Evolutionary conservation across 1,140 invertebrate species (phyloP).

Genomic region (Solenopsis fugax): DNA sequence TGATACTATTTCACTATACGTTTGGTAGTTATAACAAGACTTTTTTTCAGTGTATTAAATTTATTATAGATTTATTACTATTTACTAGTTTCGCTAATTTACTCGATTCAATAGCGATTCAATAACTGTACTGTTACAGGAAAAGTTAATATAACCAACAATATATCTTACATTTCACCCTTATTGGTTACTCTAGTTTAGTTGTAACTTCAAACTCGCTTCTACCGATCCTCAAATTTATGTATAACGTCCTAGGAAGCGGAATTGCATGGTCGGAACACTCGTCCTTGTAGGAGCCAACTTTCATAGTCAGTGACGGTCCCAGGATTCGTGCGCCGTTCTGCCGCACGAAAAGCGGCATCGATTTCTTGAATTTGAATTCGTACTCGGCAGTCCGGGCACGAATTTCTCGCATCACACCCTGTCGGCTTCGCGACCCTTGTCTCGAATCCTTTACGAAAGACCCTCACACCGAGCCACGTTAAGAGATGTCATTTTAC

Average conservation of each 20-base stretch:
- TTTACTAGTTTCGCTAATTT: background rate
- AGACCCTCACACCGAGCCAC: background rate
- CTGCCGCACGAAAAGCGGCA: conserved; percentile 34
- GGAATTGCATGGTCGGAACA: conserved; percentile 34
- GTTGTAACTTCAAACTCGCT: conserved; percentile 10
- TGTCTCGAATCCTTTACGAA: conserved; percentile 54
- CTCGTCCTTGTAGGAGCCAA: background rate
- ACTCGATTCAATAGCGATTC: background rate
- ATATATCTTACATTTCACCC: background rate
- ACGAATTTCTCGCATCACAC: conserved; percentile 72
- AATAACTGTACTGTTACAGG: background rate
- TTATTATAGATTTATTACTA: no score
- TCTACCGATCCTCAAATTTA: conserved; percentile 29
- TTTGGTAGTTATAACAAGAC: no score
- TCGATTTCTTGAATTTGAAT: conserved; percentile 73
- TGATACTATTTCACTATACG: no score
- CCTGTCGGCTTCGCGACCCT: conserved; percentile 60
- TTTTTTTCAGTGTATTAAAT: no score
- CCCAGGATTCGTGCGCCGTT: conserved; percentile 9
- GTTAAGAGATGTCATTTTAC: conserved; percentile 47
- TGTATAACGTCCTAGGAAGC: conserved; percentile 6
- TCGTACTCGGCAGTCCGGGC: conserved; percentile 67
- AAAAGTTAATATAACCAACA: background rate
- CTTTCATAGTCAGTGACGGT: conserved; percentile 41
- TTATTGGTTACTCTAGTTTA: background rate